Base-by-base conservation (phyloP, 2,888 invertebrate genomes). In the Erynnis tages region DNA sequence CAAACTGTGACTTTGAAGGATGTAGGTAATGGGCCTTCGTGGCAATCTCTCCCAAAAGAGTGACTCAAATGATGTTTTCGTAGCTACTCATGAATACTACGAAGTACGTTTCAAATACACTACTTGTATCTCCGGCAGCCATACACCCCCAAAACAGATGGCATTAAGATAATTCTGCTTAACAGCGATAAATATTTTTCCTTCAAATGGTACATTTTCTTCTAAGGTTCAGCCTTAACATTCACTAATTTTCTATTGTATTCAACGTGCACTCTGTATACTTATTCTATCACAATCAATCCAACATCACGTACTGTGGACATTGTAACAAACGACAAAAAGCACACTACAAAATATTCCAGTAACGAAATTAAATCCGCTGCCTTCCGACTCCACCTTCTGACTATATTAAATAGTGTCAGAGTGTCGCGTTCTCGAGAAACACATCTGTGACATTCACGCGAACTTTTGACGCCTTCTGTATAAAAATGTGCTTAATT, bases 371-470 rank as follows among this genome's bases (percentile, higher is more conserved):
- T 46, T 55, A 48, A 56, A 57, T 44, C 56, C 47, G 54, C 29
- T 54, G 54, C 48, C 54, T 54, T 32, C 34, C 27, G 55, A 58
- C 54, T 54, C 46, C 56, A 53, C 55, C 16, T n/a, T n/a, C n/a
- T n/a, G n/a, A n/a, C 38, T 44, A 48, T 41, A 41, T 49, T 16
- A 49, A 49, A 49, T 49, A 49, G 49, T 49, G 54, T 35, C 50
- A 37, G 44, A 29, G 4, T 21, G 49, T 43, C 19, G 54, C 38
- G 19, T 32, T 40, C 38, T 56, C 56, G 50, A 59, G 57, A 59
- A 55, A 59, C 56, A 55, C 55, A 54, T 59, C 56, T 56, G 57
- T 58, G 62, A 48, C 62, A 54, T 55, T 58, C 62, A 62, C 62
- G 62, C 63, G 53, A 63, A 55, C 57, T 44, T 53, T 58, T 54